Percentiles rank a stretch among this genome's conserved stretches.
These are phyloP conservation scores for Rhinoraja longicauda DNA, from an alignment of 2,797 vertebrate genomes.

Conservation along the genomic window DNA sequence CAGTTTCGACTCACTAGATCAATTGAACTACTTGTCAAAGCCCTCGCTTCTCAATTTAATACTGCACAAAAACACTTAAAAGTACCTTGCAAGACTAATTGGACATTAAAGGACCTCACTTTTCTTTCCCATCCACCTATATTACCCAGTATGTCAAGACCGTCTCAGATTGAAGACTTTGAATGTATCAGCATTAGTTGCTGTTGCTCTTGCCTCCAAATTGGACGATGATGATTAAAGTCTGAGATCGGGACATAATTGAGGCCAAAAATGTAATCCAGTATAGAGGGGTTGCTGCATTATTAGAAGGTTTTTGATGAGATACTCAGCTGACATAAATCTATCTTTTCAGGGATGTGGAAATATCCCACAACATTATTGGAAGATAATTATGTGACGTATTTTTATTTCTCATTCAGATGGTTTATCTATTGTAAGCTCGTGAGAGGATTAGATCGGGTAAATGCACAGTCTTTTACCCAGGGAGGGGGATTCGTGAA, in stretches of 20 bases:
- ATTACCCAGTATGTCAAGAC: background rate
- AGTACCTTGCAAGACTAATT: background rate
- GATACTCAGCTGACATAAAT: background rate
- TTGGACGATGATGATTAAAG: background rate
- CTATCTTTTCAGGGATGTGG: background rate
- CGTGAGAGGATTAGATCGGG: too few relatives aligned
- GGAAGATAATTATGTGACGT: background rate
- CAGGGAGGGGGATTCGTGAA: too few relatives aligned
- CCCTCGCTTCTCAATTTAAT: constrained; percentile 1
- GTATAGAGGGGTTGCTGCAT: background rate
- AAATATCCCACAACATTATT: background rate
- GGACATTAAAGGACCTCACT: background rate
- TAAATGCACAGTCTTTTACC: too few relatives aligned
- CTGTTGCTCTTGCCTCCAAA: background rate
- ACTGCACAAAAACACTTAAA: background rate
- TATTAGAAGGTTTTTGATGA: background rate
- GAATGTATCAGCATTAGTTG: background rate
- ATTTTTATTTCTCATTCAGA: background rate
- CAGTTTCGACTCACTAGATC: background rate
- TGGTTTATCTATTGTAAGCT: background rate
- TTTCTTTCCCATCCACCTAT: too few relatives aligned
- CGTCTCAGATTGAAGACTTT: background rate
- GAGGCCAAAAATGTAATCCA: background rate
- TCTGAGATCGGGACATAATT: background rate
- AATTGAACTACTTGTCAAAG: background rate